A percentile compares a stretch with the other conserved stretches of the same genome.
Evolutionary conservation across 2,113 vertebrate species (phyloP).

Genomic region (Chascanopsetta lugubris): DNA sequence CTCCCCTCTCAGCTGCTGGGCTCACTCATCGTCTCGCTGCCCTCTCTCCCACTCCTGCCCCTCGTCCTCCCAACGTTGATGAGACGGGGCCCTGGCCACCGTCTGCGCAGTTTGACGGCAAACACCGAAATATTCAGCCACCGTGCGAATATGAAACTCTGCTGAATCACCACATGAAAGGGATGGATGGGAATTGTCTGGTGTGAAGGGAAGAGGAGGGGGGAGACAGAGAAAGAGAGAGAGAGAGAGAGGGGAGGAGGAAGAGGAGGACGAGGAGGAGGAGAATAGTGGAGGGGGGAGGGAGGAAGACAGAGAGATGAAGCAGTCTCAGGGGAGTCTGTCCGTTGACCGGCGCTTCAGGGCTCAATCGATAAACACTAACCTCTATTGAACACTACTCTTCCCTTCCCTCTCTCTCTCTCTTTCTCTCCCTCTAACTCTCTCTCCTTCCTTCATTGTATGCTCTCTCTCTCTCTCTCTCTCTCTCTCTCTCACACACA

Average conservation of each 20-base stretch:
- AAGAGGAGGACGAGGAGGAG: constrained; percentile 26
- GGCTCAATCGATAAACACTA: constrained; percentile 84
- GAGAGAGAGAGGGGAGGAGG: constrained; percentile 33
- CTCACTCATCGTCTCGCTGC: constrained; percentile 49
- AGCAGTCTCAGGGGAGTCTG: constrained; percentile 79
- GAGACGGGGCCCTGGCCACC: constrained; percentile 38
- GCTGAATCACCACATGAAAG: constrained; percentile 67
- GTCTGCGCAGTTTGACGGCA: constrained; percentile 46
- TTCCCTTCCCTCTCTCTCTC: constrained; percentile 53
- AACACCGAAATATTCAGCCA: constrained; percentile 64
- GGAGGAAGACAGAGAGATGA: constrained; percentile 66
- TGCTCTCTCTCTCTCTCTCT: constrained; percentile 56
- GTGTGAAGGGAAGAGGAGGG: constrained; percentile 32
- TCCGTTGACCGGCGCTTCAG: constrained; percentile 81
- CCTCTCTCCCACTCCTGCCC: constrained; percentile 12
- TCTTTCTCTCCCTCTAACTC: constrained; percentile 48
- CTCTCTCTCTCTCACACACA: constrained; percentile 56
- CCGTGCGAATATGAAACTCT: constrained; percentile 57
- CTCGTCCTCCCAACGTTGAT: constrained; percentile 49
- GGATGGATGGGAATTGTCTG: constrained; percentile 58
- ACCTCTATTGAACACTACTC: constrained; percentile 82
- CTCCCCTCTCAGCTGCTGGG: constrained; percentile 12
- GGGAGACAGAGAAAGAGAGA: constrained; percentile 14
- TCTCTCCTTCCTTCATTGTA: constrained; percentile 67
- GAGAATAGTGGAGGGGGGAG: constrained; percentile 43